These are phyloP conservation scores for Gopherus evgoodei DNA, from an alignment of 2,113 vertebrate genomes.

Conservation along the genomic window DNA sequence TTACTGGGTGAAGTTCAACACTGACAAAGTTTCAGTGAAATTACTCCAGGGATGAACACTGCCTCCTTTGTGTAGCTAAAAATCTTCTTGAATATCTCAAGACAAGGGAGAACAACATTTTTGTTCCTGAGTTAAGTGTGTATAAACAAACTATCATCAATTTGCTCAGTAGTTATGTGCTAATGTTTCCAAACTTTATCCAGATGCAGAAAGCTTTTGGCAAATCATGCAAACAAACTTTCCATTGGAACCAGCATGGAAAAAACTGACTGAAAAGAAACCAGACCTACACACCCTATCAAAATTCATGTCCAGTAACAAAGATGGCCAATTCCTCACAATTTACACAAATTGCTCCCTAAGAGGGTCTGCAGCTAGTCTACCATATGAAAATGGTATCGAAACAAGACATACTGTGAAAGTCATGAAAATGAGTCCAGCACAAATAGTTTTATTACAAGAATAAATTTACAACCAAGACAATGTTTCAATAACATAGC, in stretches of 20 bases:
- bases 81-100: background rate
- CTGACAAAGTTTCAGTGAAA: background rate
- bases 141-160: background rate
- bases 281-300: background rate
- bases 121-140: background rate
- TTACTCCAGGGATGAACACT: background rate
- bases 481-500: background rate
- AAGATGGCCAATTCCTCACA: background rate
- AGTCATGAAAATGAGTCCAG: background rate
- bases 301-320: background rate
- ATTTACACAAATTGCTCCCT: background rate
- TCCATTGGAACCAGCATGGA: background rate
- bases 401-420: background rate
- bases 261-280: background rate
- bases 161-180: background rate
- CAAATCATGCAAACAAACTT: background rate
- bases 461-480: background rate
- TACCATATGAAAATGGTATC: background rate
- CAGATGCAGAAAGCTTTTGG: background rate
- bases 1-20: background rate
- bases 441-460: background rate
- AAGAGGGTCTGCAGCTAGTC: background rate
- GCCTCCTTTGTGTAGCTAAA: accelerated
- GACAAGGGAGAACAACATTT: background rate
- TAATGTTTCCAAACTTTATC: background rate